Conservation (phyloP, 30 jellyfish, hydroid and myxozoan genomes). For the Sanderia malayensis region DNA sequence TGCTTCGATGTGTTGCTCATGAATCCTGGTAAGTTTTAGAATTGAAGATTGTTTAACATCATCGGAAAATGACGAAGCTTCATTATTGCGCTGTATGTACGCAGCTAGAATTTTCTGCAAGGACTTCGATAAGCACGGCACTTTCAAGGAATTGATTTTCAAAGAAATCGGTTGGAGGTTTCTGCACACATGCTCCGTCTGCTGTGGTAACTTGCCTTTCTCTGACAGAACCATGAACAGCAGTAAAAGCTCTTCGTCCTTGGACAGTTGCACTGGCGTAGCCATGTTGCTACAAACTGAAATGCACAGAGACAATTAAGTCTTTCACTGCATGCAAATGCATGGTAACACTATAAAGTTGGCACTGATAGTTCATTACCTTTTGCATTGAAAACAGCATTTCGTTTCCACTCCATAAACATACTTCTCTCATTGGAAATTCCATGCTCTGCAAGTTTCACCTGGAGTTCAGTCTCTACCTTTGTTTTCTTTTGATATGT, state of each 20-base stretch:
- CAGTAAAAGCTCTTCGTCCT: neutral
- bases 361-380: no score
- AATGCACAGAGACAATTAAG: no score
- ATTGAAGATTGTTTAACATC: neutral
- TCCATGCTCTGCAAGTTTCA: no score
- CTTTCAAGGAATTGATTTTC: neutral
- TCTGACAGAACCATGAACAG: neutral
- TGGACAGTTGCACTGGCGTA: neutral
- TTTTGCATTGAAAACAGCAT: conserved; percentile 4
- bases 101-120: neutral
- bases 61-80: neutral
- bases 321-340: no score
- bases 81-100: neutral
- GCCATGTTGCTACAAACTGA: neutral
- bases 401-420: no score
- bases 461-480: no score
- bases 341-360: no score
- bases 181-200: neutral
- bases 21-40: neutral
- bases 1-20: neutral
- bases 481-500: no score
- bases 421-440: no score
- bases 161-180: neutral
- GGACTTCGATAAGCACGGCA: neutral
- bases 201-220: neutral